Evolutionary conservation across 2,888 invertebrate species (phyloP).

Genomic region (Sminthurinus aureus): DNA sequence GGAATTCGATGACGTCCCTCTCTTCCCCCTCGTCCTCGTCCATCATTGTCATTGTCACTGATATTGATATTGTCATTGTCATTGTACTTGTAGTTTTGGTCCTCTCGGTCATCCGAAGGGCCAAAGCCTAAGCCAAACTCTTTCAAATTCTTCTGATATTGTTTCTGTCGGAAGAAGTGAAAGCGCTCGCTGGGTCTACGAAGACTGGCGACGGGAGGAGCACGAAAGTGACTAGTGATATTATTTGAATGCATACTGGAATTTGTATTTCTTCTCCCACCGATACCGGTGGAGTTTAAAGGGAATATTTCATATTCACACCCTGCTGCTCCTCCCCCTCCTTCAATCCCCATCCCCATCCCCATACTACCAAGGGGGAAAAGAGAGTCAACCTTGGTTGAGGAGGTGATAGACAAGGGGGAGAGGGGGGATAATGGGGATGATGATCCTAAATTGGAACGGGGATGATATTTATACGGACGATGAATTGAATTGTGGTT

Average conservation of each 20-base stretch:
- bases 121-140: constrained; percentile 37
- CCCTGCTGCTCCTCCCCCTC: not conserved
- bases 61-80: not conserved
- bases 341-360: not conserved
- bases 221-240: no score
- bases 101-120: not conserved
- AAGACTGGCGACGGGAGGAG: not conserved
- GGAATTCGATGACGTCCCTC: no score
- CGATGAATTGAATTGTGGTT: no score
- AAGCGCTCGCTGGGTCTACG: constrained; percentile 29
- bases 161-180: constrained; percentile 39
- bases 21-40: not conserved
- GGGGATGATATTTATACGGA: no score
- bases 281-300: not conserved
- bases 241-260: not conserved
- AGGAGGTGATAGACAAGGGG: no score
- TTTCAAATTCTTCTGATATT: constrained; percentile 42
- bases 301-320: not conserved
- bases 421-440: no score
- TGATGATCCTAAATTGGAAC: no score
- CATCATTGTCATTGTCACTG: not conserved
- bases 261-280: not conserved
- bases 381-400: no score
- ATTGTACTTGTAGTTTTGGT: not conserved
- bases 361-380: not conserved